phyloP scores from a whole-genome alignment of 2,888 invertebrate genomes.

The Caenorhabditis wallacei region DNA sequence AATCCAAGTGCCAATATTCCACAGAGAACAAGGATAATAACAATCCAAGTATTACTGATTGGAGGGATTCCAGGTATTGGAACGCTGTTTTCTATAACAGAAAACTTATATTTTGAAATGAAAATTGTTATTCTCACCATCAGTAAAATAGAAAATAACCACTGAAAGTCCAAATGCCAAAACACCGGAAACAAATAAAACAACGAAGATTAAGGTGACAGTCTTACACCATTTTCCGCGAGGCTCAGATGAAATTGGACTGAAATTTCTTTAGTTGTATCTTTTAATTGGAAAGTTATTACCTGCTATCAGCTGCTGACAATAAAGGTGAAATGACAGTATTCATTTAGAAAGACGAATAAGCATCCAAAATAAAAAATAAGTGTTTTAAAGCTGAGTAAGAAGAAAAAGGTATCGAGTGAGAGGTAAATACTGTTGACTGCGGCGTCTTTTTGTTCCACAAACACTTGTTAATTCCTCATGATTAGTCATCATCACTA shows the following conservation, averaged over 20 bases:
- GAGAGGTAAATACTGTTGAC: neutral
- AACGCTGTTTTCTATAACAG: neutral
- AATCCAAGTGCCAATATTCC: constrained; percentile 7
- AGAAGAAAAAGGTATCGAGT: neutral
- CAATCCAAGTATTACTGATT: neutral
- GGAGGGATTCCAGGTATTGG: neutral
- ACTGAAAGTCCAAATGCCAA: constrained; percentile 14
- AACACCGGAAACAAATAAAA: constrained; percentile 11
- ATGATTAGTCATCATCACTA: neutral
- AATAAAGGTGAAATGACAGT: neutral
- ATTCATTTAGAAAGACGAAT: too few species aligned
- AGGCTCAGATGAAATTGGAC: neutral
- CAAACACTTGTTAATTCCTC: neutral
- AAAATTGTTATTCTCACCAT: neutral
- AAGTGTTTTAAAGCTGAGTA: neutral
- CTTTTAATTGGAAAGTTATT: too few species aligned
- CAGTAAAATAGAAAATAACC: neutral
- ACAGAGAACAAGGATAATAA: neutral
- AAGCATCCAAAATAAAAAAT: neutral
- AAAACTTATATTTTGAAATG: neutral
- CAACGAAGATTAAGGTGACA: neutral
- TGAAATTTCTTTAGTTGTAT: too few species aligned
- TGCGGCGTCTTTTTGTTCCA: neutral
- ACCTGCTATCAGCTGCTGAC: neutral
- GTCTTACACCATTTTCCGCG: neutral